These are phyloP conservation scores for Hydrolagus affinis DNA, from an alignment of 2,113 vertebrate genomes.

Conservation along the genomic window DNA sequence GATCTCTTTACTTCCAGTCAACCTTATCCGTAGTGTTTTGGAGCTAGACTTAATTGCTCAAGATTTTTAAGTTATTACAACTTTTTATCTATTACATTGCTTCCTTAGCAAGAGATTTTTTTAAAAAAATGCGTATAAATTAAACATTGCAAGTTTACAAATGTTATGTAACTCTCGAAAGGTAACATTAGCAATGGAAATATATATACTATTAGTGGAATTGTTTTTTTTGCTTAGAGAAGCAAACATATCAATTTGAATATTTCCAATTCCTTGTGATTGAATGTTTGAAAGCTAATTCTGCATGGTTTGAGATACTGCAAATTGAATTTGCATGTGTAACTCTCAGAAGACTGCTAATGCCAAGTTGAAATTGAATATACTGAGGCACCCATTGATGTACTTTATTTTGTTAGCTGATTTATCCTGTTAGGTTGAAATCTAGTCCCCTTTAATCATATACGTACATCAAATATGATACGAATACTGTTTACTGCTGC, in stretches of 20 bases:
- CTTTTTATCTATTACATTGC: background rate
- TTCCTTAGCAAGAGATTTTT: conserved; percentile 17
- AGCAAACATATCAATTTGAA: background rate
- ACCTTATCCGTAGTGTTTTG: background rate
- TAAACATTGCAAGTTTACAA: background rate
- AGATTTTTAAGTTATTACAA: background rate
- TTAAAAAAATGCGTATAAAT: background rate
- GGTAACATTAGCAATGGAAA: background rate
- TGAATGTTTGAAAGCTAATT: conserved; percentile 4
- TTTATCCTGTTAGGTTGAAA: background rate
- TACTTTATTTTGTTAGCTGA: background rate
- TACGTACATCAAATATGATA: background rate
- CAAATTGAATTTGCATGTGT: background rate
- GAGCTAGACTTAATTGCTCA: background rate
- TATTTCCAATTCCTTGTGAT: background rate
- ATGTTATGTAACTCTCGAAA: background rate
- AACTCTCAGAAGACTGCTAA: background rate
- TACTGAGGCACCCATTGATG: background rate
- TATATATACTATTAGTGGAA: background rate
- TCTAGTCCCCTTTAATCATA: background rate
- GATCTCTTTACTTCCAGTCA: background rate
- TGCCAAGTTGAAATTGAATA: background rate
- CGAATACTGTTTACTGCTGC: background rate
- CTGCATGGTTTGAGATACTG: background rate
- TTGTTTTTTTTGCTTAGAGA: background rate